A percentile compares a stretch with the other conserved stretches of the same genome.
Conservation (phyloP, 2,888 invertebrate species). For the Himalopsyche kuldschensis region DNA sequence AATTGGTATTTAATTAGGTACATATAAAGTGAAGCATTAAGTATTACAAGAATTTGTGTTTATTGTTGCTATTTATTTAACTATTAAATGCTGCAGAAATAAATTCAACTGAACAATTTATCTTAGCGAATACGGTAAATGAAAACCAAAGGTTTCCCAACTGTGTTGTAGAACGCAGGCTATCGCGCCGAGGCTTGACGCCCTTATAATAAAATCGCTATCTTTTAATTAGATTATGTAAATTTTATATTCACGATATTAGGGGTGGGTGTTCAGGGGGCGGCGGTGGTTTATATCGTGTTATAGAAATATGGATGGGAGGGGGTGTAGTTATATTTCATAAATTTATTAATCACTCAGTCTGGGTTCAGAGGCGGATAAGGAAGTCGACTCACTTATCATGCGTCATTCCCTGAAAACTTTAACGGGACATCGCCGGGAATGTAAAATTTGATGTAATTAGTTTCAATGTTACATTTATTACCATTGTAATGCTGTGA, state of each 20-base stretch:
- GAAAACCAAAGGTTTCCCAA: background rate
- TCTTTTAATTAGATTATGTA: slow-evolving; percentile 40
- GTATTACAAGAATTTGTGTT: too few species aligned
- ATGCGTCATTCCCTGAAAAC: background rate
- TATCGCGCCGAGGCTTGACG: slow-evolving; percentile 21
- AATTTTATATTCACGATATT: slow-evolving; percentile 39
- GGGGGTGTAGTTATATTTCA: slow-evolving; percentile 23
- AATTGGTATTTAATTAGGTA: too few species aligned
- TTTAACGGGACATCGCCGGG: background rate
- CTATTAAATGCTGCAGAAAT: too few species aligned
- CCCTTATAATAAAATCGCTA: slow-evolving; percentile 39
- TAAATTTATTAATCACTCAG: slow-evolving; percentile 37
- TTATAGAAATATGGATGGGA: background rate
- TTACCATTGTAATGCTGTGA: too few species aligned
- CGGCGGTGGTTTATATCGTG: background rate
- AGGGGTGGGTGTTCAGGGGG: slow-evolving; percentile 1
- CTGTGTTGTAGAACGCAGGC: slow-evolving; percentile 15
- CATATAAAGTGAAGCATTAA: too few species aligned
- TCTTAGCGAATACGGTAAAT: too few species aligned
- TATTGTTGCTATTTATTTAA: too few species aligned
- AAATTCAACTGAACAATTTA: too few species aligned
- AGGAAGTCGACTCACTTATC: background rate
- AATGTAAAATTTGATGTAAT: background rate
- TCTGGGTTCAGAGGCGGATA: background rate
- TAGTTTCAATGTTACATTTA: too few species aligned